Evolutionary conservation across 1,140 invertebrate genomes (phyloP), one percentile per base, ranked within the genome.

Genomic region (Triops cancriformis): DNA sequence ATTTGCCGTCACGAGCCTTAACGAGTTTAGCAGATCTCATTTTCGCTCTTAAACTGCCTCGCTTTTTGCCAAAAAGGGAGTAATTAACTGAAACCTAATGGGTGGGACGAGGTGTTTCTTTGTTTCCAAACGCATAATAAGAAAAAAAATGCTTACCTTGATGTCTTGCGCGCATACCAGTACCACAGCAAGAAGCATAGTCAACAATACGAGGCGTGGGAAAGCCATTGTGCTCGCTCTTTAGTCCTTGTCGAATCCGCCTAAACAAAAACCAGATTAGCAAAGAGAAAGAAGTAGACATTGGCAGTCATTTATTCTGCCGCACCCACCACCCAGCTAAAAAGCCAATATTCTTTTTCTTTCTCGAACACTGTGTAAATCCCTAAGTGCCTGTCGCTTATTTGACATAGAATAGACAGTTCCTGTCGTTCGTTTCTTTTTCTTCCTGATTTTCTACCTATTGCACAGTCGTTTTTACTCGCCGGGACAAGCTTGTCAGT

Each of bases 71-170:
- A 37, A 37, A 37, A 37, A 37, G 7, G 31, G 31, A 37, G 31
- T 37, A 37, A 37, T 37, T 37, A 37, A 37, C 7, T 37, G n/a
- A 37, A 37, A 37, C 31, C 31, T 37, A 37, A 37, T 37, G 31
- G 2, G 31, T 37, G 31, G 31, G 31, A 37, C 18, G 23, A 64
- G 3, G 51, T 6, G 51, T 23, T 9, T 64, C 0, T 64, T 64
- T 64, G 51, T 18, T 64, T 23, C 31, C 7, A 37, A n/a, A 37
- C 31, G 7, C 7, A 64, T 6, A 64, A 7, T 18, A 18, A 64
- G 51, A 64, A 64, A 23, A n/a, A 64, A 64, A 64, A 64, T 18
- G 51, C 51, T 64, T 64, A 64, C 51, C 51, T 64, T 64, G 51
- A 64, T 64, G 51, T 64, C 51, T 1, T 18, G 14, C 51, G 51